Percentiles rank a stretch among this genome's conserved stretches.
Conservation (phyloP, 1,140 invertebrate genomes). For the Palaemon carinicauda region DNA sequence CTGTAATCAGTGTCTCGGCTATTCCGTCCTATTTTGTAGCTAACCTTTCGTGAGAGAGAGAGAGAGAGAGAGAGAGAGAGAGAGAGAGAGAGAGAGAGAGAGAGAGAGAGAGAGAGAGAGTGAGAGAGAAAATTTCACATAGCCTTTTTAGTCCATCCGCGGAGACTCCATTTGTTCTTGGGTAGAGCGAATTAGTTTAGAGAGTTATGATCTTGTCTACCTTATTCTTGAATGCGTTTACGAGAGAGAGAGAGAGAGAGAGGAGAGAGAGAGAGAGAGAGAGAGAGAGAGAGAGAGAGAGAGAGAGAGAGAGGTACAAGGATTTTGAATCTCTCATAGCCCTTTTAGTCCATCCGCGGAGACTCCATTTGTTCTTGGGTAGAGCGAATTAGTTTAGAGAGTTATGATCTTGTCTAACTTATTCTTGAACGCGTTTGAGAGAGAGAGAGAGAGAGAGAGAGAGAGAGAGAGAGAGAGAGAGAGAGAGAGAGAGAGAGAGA, state of each 20-base stretch:
- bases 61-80: not conserved
- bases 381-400: too few species aligned
- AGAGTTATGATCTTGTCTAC: too few species aligned
- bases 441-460: conserved; percentile 29
- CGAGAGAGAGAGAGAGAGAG: not conserved
- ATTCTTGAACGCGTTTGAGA: too few species aligned
- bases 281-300: conserved; percentile 11
- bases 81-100: conserved; percentile 7
- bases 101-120: not conserved
- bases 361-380: too few species aligned
- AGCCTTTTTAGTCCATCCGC: too few species aligned
- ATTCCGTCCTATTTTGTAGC: not conserved
- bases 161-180: too few species aligned
- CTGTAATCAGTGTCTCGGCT: not conserved
- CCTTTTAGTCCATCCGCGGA: too few species aligned
- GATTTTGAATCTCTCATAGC: not conserved
- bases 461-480: conserved; percentile 23
- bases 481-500: too few species aligned
- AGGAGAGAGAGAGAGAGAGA: not conserved
- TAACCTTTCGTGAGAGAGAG: not conserved
- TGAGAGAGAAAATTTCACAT: too few species aligned
- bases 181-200: too few species aligned
- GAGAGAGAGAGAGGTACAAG: not conserved
- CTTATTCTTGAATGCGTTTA: not conserved
- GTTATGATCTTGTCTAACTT: too few species aligned